Conservation (phyloP, 2,888 invertebrate species). For the Agrochola litura region DNA sequence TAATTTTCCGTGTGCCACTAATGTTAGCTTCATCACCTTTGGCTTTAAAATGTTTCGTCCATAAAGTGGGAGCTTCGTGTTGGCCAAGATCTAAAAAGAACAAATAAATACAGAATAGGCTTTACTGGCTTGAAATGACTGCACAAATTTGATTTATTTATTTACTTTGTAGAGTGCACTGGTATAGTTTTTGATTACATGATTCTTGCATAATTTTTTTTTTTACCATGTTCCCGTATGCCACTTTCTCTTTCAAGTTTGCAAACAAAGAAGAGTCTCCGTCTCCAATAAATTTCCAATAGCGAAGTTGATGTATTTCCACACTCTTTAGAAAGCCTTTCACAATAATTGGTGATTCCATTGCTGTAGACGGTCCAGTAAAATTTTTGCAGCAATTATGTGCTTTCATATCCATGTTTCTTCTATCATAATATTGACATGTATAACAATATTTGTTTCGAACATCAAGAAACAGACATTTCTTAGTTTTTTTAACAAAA, state of each 20-base stretch:
- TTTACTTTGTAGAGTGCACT: too few species aligned
- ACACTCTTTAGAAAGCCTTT: not conserved
- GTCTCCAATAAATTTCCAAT: conserved; percentile 7
- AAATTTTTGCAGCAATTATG: not conserved
- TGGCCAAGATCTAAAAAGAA: too few species aligned
- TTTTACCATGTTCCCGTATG: not conserved
- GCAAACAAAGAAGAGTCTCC: not conserved
- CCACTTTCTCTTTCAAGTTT: not conserved
- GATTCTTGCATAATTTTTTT: too few species aligned
- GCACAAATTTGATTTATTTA: too few species aligned
- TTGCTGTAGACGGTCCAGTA: not conserved
- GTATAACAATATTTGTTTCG: not conserved
- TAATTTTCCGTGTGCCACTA: too few species aligned
- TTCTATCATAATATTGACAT: not conserved
- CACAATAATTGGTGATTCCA: not conserved
- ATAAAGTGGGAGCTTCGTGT: too few species aligned
- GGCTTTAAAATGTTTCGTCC: too few species aligned
- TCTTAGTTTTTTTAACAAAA: conserved; percentile 6
- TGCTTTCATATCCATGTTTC: not conserved
- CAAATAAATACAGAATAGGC: too few species aligned
- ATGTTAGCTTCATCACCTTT: too few species aligned
- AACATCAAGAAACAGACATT: too few species aligned
- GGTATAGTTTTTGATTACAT: too few species aligned
- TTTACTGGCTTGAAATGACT: too few species aligned
- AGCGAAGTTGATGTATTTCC: not conserved